Conservation (phyloP, 2,113 vertebrate genomes). For the Danio rerio region GRCz12tu NC_133186.1:19872501-19873000, state of each 20-base stretch:
- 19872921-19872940: too few relatives aligned
- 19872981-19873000: too few relatives aligned
- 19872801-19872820: too few relatives aligned
- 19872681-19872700: conserved; percentile 82
- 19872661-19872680: conserved; percentile 87
- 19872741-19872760: neutral
- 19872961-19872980: too few relatives aligned
- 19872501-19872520: conserved; percentile 99
- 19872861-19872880: too few relatives aligned
- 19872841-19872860: too few relatives aligned
- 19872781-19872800: too few relatives aligned
- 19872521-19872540: conserved; percentile 99
- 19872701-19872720: conserved; percentile 83
- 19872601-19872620: neutral
- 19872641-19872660: conserved; percentile 94
- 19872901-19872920: too few relatives aligned
- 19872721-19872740: conserved; percentile 94
- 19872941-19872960: too few relatives aligned
- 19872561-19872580: neutral
- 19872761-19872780: too few relatives aligned
- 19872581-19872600: neutral
- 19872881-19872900: too few relatives aligned
- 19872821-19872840: too few relatives aligned
- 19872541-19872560: conserved; percentile 49
- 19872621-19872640: conserved; percentile 93